A percentile compares a stretch with the other conserved stretches of the same genome.
Conservation (phyloP, 1,140 invertebrate genomes). For the Drosophila ananassae region DNA sequence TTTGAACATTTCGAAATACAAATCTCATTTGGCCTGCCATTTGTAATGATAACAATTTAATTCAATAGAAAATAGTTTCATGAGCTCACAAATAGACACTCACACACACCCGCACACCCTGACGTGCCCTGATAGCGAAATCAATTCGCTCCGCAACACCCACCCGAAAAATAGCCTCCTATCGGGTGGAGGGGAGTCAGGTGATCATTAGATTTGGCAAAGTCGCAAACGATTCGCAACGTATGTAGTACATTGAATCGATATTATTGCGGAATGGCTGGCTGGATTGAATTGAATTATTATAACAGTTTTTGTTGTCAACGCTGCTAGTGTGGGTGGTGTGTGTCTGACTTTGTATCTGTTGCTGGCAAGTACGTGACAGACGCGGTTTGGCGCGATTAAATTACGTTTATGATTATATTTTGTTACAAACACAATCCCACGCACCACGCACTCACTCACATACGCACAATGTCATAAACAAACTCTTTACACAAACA, state of each 20-base stretch:
- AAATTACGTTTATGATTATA: constrained; percentile 83
- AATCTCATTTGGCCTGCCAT: constrained; percentile 68
- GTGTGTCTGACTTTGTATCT: constrained; percentile 39
- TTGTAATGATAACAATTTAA: constrained; percentile 81
- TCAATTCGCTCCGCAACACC: constrained; percentile 62
- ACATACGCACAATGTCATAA: constrained; percentile 32
- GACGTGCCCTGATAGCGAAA: constrained; percentile 79
- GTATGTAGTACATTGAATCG: constrained; percentile 71
- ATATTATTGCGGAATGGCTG: constrained; percentile 75
- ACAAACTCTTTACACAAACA: constrained; percentile 15
- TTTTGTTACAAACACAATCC: constrained; percentile 74
- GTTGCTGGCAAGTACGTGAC: constrained; percentile 75
- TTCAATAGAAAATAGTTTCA: constrained; percentile 77
- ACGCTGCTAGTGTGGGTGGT: constrained; percentile 40
- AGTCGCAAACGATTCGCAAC: constrained; percentile 66
- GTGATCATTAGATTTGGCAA: constrained; percentile 78
- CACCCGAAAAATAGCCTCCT: neutral
- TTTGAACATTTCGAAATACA: constrained; percentile 22
- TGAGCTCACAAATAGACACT: constrained; percentile 23
- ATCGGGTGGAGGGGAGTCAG: constrained; percentile 27
- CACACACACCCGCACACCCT: constrained; percentile 10
- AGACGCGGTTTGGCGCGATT: constrained; percentile 79
- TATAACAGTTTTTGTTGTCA: constrained; percentile 82
- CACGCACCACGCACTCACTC: constrained; percentile 18
- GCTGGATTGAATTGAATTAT: constrained; percentile 78